Conservation (phyloP, 2,113 vertebrate genomes). For the Pardalotus punctatus region DNA sequence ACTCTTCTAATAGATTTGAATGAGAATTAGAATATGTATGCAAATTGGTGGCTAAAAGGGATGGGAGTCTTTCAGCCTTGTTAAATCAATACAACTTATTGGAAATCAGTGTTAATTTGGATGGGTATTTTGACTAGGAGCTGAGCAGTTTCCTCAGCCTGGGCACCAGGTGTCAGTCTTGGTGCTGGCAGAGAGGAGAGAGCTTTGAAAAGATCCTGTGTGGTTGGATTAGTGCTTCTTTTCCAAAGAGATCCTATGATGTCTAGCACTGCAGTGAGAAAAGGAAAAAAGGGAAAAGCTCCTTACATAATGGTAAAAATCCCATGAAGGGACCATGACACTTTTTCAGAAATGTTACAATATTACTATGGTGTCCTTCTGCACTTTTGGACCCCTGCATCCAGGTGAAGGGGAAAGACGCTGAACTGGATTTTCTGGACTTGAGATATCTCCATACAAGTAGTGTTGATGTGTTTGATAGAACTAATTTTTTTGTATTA, state of each 20-base stretch:
- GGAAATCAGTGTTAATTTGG: slow-evolving; percentile 16
- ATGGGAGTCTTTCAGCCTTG: slow-evolving; percentile 10
- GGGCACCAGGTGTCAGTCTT: slow-evolving; percentile 60
- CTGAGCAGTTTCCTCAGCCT: neutral
- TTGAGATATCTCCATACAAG: neutral
- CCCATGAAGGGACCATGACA: neutral
- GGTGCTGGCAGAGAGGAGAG: slow-evolving; percentile 7
- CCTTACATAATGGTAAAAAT: neutral
- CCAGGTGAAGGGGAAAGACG: neutral
- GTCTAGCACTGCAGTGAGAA: neutral
- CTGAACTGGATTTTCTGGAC: neutral
- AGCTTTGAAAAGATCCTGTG: neutral
- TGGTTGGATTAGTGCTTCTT: neutral
- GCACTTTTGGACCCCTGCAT: rapidly evolving
- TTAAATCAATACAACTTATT: slow-evolving; percentile 47
- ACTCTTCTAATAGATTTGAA: slow-evolving; percentile 59
- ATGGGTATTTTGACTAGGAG: neutral
- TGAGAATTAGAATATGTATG: slow-evolving; percentile 56
- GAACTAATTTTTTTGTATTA: neutral
- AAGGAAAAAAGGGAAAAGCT: neutral
- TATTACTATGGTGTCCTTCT: neutral
- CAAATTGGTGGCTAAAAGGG: slow-evolving; percentile 18
- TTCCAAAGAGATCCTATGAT: neutral
- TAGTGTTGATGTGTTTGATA: neutral
- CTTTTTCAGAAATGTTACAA: neutral